Percentiles rank a stretch among this genome's conserved stretches.
These are phyloP conservation scores for Teleopsis dalmanni DNA, from an alignment of 1,140 invertebrate species.

Conservation along the genomic window DNA sequence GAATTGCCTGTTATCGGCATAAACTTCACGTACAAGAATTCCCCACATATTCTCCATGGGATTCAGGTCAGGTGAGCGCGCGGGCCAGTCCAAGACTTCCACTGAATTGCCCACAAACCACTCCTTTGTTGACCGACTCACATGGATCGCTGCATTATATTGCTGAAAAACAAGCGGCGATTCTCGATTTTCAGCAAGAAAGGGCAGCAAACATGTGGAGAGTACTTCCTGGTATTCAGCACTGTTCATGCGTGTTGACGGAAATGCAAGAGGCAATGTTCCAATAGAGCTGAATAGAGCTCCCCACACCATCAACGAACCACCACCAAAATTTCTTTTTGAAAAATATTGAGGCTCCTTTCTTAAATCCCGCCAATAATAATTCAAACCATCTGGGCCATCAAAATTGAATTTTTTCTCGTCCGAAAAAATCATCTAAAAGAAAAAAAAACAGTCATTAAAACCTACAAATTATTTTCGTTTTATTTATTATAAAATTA, in stretches of 20 bases:
- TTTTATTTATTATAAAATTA: too few relatives aligned
- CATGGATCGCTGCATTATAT: slow-evolving; percentile 13
- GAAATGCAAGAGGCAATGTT: slow-evolving; percentile 1
- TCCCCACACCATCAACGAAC: slow-evolving; percentile 12
- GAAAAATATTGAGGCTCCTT: slow-evolving; percentile 1
- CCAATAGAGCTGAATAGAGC: slow-evolving; percentile 5
- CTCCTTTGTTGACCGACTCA: background rate
- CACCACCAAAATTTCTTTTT: slow-evolving; percentile 12
- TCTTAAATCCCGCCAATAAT: slow-evolving; percentile 18
- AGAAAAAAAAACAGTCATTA: too few relatives aligned
- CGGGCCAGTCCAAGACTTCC: slow-evolving; percentile 8
- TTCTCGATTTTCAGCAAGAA: background rate
- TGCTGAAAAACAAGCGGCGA: slow-evolving; percentile 8
- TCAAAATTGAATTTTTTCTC: slow-evolving; percentile 20
- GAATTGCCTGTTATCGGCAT: slow-evolving; percentile 7
- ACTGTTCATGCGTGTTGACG: slow-evolving; percentile 2
- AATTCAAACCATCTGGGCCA: slow-evolving; percentile 16
- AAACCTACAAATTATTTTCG: too few relatives aligned
- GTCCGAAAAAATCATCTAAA: slow-evolving; percentile 12
- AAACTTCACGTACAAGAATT: slow-evolving; percentile 8
- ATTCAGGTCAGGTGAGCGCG: slow-evolving; percentile 14
- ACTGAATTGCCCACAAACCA: background rate
- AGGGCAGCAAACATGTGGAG: background rate
- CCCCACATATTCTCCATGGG: slow-evolving; percentile 17
- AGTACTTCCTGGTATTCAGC: slow-evolving; percentile 5